Conservation (phyloP, 2,113 vertebrate species). For the Salvelinus fontinalis region DNA sequence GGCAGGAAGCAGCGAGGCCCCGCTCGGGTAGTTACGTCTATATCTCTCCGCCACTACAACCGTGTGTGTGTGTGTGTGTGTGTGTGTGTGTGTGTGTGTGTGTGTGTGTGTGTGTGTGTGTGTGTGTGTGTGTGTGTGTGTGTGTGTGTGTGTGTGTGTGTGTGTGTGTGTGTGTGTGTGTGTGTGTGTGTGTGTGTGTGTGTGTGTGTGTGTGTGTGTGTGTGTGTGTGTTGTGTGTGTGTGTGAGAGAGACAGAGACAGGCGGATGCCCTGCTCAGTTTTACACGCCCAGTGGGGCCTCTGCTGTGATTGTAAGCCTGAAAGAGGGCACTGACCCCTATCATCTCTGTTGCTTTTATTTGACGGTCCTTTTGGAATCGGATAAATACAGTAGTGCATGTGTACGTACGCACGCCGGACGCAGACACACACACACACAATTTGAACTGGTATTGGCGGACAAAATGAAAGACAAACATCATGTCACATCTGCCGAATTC, state of each 20-base stretch:
- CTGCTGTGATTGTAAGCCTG: conserved; percentile 73
- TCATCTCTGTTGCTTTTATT: conserved; percentile 74
- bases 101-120: conserved; percentile 31
- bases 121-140: conserved; percentile 54
- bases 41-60: conserved; percentile 62
- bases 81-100: conserved; percentile 22
- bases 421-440: neutral
- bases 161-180: neutral
- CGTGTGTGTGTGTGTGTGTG: neutral
- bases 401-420: neutral
- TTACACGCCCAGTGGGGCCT: conserved; percentile 69
- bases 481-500: neutral
- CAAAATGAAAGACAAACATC: neutral
- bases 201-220: conserved; percentile 46
- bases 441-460: neutral
- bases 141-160: conserved; percentile 58
- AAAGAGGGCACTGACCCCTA: conserved; percentile 75
- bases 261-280: conserved; percentile 69
- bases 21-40: conserved; percentile 71
- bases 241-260: conserved; percentile 64
- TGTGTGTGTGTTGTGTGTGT: conserved; percentile 53
- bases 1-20: conserved; percentile 51
- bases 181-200: conserved; percentile 24
- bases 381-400: conserved; percentile 32
- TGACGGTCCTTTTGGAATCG: conserved; percentile 62